Evolutionary conservation across 2,113 vertebrate species (phyloP), one percentile per base, ranked within the genome.

Genomic region (Synchiropus splendidus): DNA sequence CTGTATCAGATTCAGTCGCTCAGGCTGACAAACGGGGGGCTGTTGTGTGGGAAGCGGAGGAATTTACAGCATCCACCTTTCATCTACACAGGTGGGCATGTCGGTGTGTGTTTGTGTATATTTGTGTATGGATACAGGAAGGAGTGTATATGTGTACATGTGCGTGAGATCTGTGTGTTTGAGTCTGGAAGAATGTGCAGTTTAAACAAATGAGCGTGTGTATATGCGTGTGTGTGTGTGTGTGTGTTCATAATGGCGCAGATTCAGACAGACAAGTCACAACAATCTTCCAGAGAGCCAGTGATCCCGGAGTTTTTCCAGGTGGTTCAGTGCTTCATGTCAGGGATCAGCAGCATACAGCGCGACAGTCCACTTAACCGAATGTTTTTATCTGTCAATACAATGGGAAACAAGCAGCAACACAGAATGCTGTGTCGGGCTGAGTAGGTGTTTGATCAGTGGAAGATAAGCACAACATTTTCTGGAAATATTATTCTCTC

Each of bases 1-100:
- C 69, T 58, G 62, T 87, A 86, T 87, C 85, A 85, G 85, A 85
- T 87, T 80, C 75, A 81, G 79, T 81, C 64, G 43, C 72, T 70
- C 59, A 57, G 54, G 50, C 72, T 75, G 73, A 81, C 78, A 83
- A 75, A 77, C 30, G 80, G 77, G 72, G 61, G 64, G 70, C 64
- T 75, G 79, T 72, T 84, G 75, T 83, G 79, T 66, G 76, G 67
- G 72, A 80, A 79, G 69, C 12, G 32, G 31, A 80, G 79, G 84
- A 85, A 83, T 86, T 83, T 84, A 83, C 79, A 83, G 78, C 71
- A 67, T 67, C 67, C 45, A 77, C 67, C 82, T 85, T 86, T 86
- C 69, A 86, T 86, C 85, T 85, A 62, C 72, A 79, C 75, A 81
- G 84, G 84, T 84, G 85, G 85, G 70, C 85, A 52, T 46, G 57